Base-by-base conservation (phyloP, 1,140 invertebrate genomes). In the Diachasmimorpha longicaudata region DNA sequence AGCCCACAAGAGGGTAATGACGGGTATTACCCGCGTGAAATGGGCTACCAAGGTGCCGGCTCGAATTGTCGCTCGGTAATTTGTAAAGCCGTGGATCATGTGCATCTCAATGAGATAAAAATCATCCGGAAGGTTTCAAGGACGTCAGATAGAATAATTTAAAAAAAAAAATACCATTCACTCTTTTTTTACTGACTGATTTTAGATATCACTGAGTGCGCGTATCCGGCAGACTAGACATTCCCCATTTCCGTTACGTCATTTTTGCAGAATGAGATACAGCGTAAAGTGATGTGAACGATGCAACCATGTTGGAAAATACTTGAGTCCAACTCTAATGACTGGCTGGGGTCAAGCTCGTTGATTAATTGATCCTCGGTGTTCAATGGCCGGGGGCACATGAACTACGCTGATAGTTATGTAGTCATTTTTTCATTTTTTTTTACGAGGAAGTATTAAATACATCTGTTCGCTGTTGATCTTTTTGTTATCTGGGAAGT, bases 281-380 rank as follows among this genome's bases (percentile, higher is more conserved):
- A 73, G 52, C 52, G 39, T 42, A 55, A 31, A 36, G n/a, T 73
- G 25, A 9, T 37, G 14, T 52, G 46, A 11, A n/a, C 36, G 31
- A 52, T 52, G 48, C 9, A 52, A 52, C 48, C 14, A 66, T 19
- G 71, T 73, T 39, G 36, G 71, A 73, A 63, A 73, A 73, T 73
- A 73, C 71, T 39, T 16, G 55, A 63, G 71, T 67, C 25, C 58
- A 52, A 48, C 46, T 78, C 46, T 70, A 75, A 78, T 70, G 70
- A 70, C 72, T 55, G 55, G 44, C 58, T 63, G 52, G 67, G 77
- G 73, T 78, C 77, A 72, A 46, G 19, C 69, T 48, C 48, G 68
- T 70, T 75, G 77, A 78, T 75, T 75, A 73, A 78, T 78, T 70
- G 73, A 75, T 72, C 70, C 36, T 52, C 68, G 66, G 52, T 46